Percentiles rank a stretch among this genome's conserved stretches.
Conservation (phyloP, 2,888 invertebrate genomes). For the Lordiphosa fenestrarum region DNA sequence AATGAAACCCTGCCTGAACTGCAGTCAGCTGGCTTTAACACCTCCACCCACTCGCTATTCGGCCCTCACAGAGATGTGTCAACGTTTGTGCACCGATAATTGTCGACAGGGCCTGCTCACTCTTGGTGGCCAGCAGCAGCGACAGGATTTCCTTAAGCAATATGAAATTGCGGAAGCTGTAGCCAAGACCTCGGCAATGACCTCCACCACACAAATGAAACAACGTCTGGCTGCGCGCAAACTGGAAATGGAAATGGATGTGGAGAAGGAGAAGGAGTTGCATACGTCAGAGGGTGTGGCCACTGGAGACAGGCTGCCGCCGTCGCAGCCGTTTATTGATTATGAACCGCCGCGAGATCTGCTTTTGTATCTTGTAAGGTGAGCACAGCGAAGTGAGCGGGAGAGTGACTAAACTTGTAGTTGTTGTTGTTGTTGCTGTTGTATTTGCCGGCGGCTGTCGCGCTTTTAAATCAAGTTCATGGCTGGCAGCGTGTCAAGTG, state of each 20-base stretch:
- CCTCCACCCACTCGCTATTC: slow-evolving; percentile 33
- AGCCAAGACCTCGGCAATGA: slow-evolving; percentile 83
- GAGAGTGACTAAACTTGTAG: slow-evolving; percentile 44
- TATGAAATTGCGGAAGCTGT: slow-evolving; percentile 82
- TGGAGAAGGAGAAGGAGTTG: slow-evolving; percentile 25
- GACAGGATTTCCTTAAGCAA: slow-evolving; percentile 80
- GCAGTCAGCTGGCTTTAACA: slow-evolving; percentile 47
- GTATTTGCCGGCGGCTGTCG: slow-evolving; percentile 37
- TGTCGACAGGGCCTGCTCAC: slow-evolving; percentile 60
- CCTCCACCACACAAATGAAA: slow-evolving; percentile 82
- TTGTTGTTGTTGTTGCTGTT: slow-evolving; percentile 16
- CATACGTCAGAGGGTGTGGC: slow-evolving; percentile 24
- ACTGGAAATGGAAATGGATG: slow-evolving; percentile 81
- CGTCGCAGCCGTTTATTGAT: slow-evolving; percentile 72
- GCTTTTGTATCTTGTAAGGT: slow-evolving; percentile 85
- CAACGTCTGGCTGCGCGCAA: slow-evolving; percentile 82
- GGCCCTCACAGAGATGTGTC: slow-evolving; percentile 76
- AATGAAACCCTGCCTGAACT: slow-evolving; percentile 66
- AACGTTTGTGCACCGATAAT: slow-evolving; percentile 71
- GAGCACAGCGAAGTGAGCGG: slow-evolving; percentile 64
- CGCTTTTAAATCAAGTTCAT: slow-evolving; percentile 69
- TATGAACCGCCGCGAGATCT: slow-evolving; percentile 84
- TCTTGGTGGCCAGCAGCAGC: slow-evolving; percentile 48
- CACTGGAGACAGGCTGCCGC: slow-evolving; percentile 50
- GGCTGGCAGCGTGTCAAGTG: slow-evolving; percentile 65